These are phyloP conservation scores for Grallaria varia DNA, from an alignment of 2,113 vertebrate genomes.

Conservation along the genomic window DNA sequence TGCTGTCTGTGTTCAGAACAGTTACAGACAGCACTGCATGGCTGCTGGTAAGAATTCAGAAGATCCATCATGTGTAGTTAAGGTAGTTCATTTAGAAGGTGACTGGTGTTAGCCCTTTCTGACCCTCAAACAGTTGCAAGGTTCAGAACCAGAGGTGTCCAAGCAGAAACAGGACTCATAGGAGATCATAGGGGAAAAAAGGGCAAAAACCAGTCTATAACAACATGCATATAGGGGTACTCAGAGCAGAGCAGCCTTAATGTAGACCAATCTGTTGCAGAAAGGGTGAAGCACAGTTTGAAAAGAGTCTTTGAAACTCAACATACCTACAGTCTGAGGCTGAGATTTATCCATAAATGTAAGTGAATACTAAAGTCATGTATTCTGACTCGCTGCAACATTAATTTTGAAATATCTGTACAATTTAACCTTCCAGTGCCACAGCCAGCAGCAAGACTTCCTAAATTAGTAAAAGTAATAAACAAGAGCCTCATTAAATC, in stretches of 20 bases:
- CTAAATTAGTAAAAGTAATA: slow-evolving; percentile 59
- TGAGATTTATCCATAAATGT: not conserved
- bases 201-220: not conserved
- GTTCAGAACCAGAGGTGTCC: not conserved
- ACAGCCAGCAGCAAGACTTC: slow-evolving; percentile 43
- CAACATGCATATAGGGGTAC: not conserved
- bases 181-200: not conserved
- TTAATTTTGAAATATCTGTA: slow-evolving; percentile 9
- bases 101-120: not conserved
- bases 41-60: not conserved
- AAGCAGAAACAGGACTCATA: not conserved
- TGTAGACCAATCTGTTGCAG: not conserved
- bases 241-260: not conserved
- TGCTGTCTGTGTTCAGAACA: not conserved
- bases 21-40: fast-evolving
- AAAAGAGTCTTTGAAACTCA: not conserved
- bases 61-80: not conserved
- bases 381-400: not conserved
- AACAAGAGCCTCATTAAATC: slow-evolving; percentile 56
- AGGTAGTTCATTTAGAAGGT: not conserved
- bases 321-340: not conserved
- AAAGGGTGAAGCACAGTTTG: not conserved
- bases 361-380: not conserved
- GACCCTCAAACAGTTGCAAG: not conserved
- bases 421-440: slow-evolving; percentile 45